phyloP scores from a whole-genome alignment of 2,888 invertebrate genomes.

The Blastobasis adustella region DNA sequence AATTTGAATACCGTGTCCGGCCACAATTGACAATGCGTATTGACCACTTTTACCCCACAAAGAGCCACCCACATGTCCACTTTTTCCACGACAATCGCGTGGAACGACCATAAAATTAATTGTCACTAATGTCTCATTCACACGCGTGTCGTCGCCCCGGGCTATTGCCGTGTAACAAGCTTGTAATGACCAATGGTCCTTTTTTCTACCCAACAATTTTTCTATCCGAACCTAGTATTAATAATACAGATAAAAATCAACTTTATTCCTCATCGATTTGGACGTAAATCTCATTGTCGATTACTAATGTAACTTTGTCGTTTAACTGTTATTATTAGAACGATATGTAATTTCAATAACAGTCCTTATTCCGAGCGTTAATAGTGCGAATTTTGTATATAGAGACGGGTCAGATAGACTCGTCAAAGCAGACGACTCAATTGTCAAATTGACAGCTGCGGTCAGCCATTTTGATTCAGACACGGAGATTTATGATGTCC shows the following conservation, averaged over 20 bases:
- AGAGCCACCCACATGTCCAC: slow-evolving; percentile 41
- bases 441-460: slow-evolving; percentile 61
- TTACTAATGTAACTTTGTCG: too few species aligned
- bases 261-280: too few species aligned
- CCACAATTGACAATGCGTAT: too few species aligned
- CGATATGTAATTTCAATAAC: too few species aligned
- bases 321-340: too few species aligned
- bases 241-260: too few species aligned
- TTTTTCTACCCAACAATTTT: slow-evolving; percentile 14
- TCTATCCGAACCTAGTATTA: too few species aligned
- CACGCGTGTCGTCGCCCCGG: slow-evolving; percentile 39
- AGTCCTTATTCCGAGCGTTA: too few species aligned
- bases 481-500: slow-evolving; percentile 43
- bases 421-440: slow-evolving; percentile 44
- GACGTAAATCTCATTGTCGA: too few species aligned
- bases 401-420: not conserved
- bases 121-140: slow-evolving; percentile 52
- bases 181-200: slow-evolving; percentile 48
- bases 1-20: too few species aligned
- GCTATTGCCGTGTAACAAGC: slow-evolving; percentile 42
- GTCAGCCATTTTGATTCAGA: slow-evolving; percentile 46
- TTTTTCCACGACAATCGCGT: slow-evolving; percentile 66
- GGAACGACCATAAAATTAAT: slow-evolving; percentile 63
- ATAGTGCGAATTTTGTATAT: too few species aligned
- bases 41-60: slow-evolving; percentile 10